Percentiles rank a stretch among this genome's conserved stretches.
Evolutionary conservation across 2,888 invertebrate genomes (phyloP).

Genomic region (Entomobrya proxima): DNA sequence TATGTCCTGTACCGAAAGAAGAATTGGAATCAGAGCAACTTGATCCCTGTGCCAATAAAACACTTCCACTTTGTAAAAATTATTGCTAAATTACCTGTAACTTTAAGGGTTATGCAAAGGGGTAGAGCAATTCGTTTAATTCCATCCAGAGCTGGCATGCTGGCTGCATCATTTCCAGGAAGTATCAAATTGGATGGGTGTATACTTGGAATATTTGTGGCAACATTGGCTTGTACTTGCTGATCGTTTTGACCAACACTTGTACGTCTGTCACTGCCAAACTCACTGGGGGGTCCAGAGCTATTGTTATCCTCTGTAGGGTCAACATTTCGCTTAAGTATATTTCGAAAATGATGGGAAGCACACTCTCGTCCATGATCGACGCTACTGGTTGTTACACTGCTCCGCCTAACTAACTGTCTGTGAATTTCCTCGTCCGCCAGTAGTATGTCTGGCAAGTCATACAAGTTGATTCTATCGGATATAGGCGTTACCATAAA

Average conservation of each 20-base stretch:
- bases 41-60: too few species aligned
- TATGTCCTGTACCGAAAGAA: constrained; percentile 47
- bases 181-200: constrained; percentile 41
- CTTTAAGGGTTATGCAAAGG: constrained; percentile 59
- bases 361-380: background rate
- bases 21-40: background rate
- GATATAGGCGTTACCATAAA: constrained; percentile 41
- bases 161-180: constrained; percentile 36
- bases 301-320: background rate
- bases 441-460: constrained; percentile 30
- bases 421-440: constrained; percentile 1
- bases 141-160: background rate
- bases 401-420: background rate
- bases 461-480: constrained; percentile 21
- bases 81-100: constrained; percentile 63
- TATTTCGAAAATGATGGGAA: background rate
- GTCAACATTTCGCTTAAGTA: background rate
- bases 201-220: constrained; percentile 28
- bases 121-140: constrained; percentile 59
- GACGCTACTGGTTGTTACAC: background rate
- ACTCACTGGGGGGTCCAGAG: background rate
- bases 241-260: background rate
- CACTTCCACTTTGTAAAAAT: background rate
- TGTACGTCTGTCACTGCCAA: background rate
- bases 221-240: background rate